Percentiles rank a stretch among this genome's conserved stretches.
Evolutionary conservation across 2,797 vertebrate genomes (phyloP).

Genomic region (Xiphophorus birchmanni): DNA sequence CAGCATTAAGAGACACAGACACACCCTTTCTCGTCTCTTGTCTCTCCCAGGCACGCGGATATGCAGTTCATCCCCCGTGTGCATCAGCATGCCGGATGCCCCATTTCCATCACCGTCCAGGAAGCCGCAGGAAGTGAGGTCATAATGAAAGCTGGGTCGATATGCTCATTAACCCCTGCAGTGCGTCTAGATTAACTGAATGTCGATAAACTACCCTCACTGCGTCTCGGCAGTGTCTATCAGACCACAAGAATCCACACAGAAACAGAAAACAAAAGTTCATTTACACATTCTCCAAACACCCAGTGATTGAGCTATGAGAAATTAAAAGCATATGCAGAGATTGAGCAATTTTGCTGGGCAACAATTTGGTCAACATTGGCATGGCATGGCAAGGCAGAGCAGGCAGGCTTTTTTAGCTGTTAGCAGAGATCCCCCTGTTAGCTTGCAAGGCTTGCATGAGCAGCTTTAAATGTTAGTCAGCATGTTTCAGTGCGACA

Average conservation of each 20-base stretch:
- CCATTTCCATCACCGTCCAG: slow-evolving; percentile 38
- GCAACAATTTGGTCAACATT: slow-evolving; percentile 20
- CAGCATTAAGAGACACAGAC: slow-evolving; percentile 47
- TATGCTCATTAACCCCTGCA: slow-evolving; percentile 75
- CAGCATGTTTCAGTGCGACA: background rate
- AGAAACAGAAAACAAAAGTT: slow-evolving; percentile 27
- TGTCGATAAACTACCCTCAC: slow-evolving; percentile 67
- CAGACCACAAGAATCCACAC: slow-evolving; percentile 43
- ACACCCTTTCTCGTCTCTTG: slow-evolving; percentile 25
- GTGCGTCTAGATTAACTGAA: slow-evolving; percentile 71
- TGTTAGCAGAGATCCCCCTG: slow-evolving; percentile 37
- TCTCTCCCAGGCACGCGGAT: slow-evolving; percentile 31
- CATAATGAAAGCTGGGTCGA: slow-evolving; percentile 71
- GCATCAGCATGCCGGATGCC: slow-evolving; percentile 49
- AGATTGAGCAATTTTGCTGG: slow-evolving; percentile 1
- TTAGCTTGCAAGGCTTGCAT: slow-evolving; percentile 2
- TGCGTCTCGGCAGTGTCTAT: slow-evolving; percentile 47
- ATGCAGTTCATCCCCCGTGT: slow-evolving; percentile 44
- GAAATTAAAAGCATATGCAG: background rate
- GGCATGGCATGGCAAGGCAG: slow-evolving; percentile 67
- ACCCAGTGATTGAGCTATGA: slow-evolving; percentile 1
- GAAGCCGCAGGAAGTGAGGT: slow-evolving; percentile 78
- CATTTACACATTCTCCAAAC: slow-evolving; percentile 27
- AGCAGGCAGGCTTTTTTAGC: slow-evolving; percentile 65
- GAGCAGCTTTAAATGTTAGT: slow-evolving; percentile 6